phyloP scores from a whole-genome alignment of 2,113 vertebrate species.

The Nibea albiflora region DNA sequence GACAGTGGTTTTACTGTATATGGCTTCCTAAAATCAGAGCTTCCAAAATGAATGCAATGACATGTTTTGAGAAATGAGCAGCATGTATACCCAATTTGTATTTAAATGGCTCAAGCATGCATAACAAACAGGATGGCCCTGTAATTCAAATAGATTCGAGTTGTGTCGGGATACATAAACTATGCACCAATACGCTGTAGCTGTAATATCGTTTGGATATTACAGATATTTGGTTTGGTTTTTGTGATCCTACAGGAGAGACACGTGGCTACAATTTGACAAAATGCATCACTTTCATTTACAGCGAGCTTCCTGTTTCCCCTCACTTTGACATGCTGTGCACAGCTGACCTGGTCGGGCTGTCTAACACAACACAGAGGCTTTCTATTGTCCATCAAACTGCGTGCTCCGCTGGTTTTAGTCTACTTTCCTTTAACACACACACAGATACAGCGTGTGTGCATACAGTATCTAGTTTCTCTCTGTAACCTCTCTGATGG shows the following conservation, averaged over 20 bases:
- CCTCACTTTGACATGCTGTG: slow-evolving; percentile 43
- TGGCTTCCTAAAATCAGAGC: not conserved
- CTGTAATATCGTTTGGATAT: not conserved
- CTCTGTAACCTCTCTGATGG: slow-evolving; percentile 13
- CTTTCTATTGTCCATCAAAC: slow-evolving; percentile 51
- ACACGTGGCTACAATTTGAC: not conserved
- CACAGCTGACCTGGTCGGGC: slow-evolving; percentile 47
- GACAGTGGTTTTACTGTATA: not conserved
- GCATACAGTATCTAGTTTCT: not conserved
- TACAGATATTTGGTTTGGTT: too few relatives aligned
- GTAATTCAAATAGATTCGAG: not conserved
- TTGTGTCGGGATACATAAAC: not conserved
- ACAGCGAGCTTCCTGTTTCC: slow-evolving; percentile 27
- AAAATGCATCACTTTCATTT: not conserved
- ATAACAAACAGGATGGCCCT: not conserved
- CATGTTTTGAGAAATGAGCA: not conserved
- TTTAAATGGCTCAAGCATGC: not conserved
- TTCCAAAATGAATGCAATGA: not conserved
- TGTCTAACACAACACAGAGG: slow-evolving; percentile 38
- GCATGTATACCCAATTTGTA: not conserved
- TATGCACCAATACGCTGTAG: not conserved
- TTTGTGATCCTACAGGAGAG: not conserved
- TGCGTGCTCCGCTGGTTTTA: slow-evolving; percentile 57
- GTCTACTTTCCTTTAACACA: slow-evolving; percentile 10
- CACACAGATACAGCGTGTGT: not conserved